Evolutionary conservation across 1,140 invertebrate species (phyloP), one percentile per base, ranked within the genome.

Genomic region (Geopemphigus sp.): DNA sequence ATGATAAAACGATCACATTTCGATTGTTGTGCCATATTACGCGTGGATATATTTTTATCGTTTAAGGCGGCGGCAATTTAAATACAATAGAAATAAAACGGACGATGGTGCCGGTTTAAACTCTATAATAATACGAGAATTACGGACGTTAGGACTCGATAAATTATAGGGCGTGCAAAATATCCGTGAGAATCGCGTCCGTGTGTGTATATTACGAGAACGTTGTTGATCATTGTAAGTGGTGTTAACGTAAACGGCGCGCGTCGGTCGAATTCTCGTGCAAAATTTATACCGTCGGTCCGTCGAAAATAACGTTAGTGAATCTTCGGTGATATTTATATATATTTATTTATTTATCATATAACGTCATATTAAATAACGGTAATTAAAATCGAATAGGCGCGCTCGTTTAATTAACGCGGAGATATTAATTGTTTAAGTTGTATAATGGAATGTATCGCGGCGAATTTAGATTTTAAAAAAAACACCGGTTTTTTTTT

Each of bases 111-210:
- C 39, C 47, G 47, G 24, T 50, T 68, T 50, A 68, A 50, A 68
- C 22, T 26, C 6, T n/a, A 68, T 50, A 26, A 68, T 50, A 68
- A 24, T 26, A 19, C 24, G 50, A 68, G 50, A 68, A 50, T 50
- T 50, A 50, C 22, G 50, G 66, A 50, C 26, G 66, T 26, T 68
- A 50, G 22, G 45, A 50, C 8, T 68, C 50, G 66, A 50, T 45
- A 68, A 68, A 68, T 66, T 68, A 68, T 68, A 68, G 39, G 14
- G 66, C 66, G 22, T 68, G 66, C 66, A 50, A 68, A 68, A 68
- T 68, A 10, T 68, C 39, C 66, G 66, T 68, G 66, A 68, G 66
- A 68, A 68, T 68, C 29, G 45, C 14, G 64, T 68, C 15, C 14
- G n/a, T n/a, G n/a, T n/a, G n/a, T n/a, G n/a, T n/a, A n/a, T 68